Conservation (phyloP, 2,888 invertebrate species). For the Apamea anceps region DNA sequence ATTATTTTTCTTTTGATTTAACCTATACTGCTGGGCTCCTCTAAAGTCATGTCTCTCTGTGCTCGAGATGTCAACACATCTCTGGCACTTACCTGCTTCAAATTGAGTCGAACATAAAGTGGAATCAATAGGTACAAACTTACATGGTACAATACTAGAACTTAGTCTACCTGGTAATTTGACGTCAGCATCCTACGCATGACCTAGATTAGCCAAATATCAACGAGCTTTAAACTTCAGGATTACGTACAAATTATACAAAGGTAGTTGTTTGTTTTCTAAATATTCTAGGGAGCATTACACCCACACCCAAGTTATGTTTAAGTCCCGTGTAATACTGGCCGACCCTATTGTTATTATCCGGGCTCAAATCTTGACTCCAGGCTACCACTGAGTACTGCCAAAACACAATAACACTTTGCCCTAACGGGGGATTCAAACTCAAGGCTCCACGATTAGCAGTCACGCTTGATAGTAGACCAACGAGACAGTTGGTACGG, state of each 20-base stretch:
- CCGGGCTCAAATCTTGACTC: neutral
- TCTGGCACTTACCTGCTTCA: neutral
- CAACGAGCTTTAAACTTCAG: slow-evolving; percentile 12
- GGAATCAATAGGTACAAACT: slow-evolving; percentile 34
- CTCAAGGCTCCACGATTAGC: too few relatives aligned
- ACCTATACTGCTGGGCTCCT: neutral
- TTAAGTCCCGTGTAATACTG: neutral
- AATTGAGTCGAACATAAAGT: slow-evolving; percentile 5
- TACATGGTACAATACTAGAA: slow-evolving; percentile 29
- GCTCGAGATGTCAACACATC: neutral
- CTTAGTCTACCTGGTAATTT: slow-evolving; percentile 27
- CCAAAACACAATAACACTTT: neutral
- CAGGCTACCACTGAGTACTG: neutral
- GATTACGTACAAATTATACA: neutral
- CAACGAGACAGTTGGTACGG: neutral
- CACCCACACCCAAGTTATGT: neutral
- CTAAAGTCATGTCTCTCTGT: neutral
- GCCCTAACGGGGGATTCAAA: neutral
- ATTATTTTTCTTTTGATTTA: neutral
- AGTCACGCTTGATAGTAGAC: neutral
- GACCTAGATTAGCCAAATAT: slow-evolving; percentile 26
- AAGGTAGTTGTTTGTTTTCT: slow-evolving; percentile 4
- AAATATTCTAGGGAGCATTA: neutral
- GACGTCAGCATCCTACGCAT: slow-evolving; percentile 27
- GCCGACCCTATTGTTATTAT: neutral